Evolutionary conservation across 2,113 vertebrate genomes (phyloP), one percentile per base, ranked within the genome.

Genomic region (Corvus cornix): DNA sequence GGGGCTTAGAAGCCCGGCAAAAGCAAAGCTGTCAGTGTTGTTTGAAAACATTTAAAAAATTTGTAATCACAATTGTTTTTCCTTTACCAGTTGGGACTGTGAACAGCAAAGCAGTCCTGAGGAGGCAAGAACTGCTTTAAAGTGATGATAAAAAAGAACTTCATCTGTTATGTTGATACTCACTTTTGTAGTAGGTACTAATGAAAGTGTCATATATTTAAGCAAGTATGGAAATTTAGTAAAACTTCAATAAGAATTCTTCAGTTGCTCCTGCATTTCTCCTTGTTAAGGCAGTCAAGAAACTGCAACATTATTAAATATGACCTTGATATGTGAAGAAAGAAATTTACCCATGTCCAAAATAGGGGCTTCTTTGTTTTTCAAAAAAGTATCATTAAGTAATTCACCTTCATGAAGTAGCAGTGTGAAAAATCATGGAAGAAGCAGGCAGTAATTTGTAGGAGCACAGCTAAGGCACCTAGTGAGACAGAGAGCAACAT

Each of bases 161-260:
- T 27, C 19, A 46, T 24, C 28, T 86, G 10, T 77, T 87, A 28
- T 20, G 7, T n/a, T 0, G 0, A 44, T 51, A 53, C 10, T 68
- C 1, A 1, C 11, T 87, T 84, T 84, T 87, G 13, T 19, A 52
- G 51, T 7, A 76, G 35, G 3, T 64, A 37, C 9, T 55, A 63
- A 51, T 30, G 53, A 48, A 73, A 44, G 27, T 41, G 59, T 73
- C 7, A 20, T 64, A 5, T 37, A 52, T 77, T 80, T 60, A 39
- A 60, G 44, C 16, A 44, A 68, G 33, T 49, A 27, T 2, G 3
- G 11, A 77, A 56, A 69, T 69, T 33, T n/a, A 60, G 22, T 66
- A 43, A 48, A 81, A 44, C 17, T 62, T 81, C 55, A n/a, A 7
- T 24, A 41, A 39, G 43, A 84, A 74, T 69, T 43, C 39, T 72